These are phyloP conservation scores for Onychomys torridus DNA, from an alignment of 2,797 vertebrate species.

Conservation along the genomic window DNA sequence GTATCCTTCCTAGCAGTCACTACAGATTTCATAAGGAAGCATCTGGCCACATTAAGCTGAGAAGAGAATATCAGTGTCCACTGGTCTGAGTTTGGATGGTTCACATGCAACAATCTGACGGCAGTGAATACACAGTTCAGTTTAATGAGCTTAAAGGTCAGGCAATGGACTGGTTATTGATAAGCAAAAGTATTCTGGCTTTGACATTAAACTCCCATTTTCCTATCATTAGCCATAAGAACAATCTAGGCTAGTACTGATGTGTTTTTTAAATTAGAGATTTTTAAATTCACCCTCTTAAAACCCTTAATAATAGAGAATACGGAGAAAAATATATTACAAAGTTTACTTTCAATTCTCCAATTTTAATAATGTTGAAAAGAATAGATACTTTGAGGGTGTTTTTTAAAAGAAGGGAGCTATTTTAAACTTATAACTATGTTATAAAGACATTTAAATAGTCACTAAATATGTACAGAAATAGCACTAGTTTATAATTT, in stretches of 20 bases:
- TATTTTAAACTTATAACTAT: constrained; percentile 51
- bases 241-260: not conserved
- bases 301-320: constrained; percentile 15
- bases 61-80: constrained; percentile 53
- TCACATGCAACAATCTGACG: constrained; percentile 43
- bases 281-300: constrained; percentile 27
- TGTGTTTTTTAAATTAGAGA: constrained; percentile 30
- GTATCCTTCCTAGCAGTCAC: constrained; percentile 55
- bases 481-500: constrained; percentile 57
- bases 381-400: not conserved
- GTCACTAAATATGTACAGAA: constrained; percentile 69
- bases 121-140: not conserved
- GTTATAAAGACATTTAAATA: constrained; percentile 41
- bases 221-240: not conserved
- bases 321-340: constrained; percentile 7
- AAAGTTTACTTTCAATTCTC: not conserved
- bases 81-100: not conserved
- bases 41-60: constrained; percentile 57
- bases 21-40: constrained; percentile 60
- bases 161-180: constrained; percentile 62
- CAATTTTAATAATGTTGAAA: constrained; percentile 47
- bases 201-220: constrained; percentile 55
- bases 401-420: not conserved
- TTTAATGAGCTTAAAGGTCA: constrained; percentile 63
- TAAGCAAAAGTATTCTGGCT: constrained; percentile 4